Percentiles rank a stretch among this genome's conserved stretches.
Evolutionary conservation across 2,797 vertebrate species (phyloP).

Genomic region (Rhabdophis nuchalis): DNA sequence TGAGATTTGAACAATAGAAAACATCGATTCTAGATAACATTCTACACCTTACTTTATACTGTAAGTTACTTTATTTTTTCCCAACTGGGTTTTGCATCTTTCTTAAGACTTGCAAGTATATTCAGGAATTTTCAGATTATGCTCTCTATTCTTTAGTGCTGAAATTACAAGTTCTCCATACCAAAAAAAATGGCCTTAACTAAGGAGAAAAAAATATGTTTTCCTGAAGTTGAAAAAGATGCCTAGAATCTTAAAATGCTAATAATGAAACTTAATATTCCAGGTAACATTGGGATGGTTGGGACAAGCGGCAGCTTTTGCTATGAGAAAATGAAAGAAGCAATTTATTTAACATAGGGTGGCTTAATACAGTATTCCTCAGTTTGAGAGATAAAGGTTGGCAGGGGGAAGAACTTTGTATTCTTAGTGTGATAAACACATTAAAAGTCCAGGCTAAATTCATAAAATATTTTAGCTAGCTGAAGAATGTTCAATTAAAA

Average conservation of each 20-base stretch:
- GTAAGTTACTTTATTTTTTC: neutral
- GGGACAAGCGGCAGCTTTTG: neutral
- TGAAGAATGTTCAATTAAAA: neutral
- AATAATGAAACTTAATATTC: neutral
- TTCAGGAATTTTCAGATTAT: neutral
- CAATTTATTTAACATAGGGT: neutral
- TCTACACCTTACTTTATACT: neutral
- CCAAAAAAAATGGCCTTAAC: neutral
- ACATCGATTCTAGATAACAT: neutral
- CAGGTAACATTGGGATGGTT: neutral
- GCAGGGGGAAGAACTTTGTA: neutral
- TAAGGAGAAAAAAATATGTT: neutral
- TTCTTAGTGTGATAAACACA: slow-evolving; percentile 2
- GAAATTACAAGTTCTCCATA: neutral
- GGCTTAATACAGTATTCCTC: neutral
- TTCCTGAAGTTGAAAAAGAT: neutral
- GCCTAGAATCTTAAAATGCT: neutral
- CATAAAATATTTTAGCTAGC: neutral
- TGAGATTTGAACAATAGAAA: neutral
- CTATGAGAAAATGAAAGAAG: neutral
- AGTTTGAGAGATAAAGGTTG: neutral
- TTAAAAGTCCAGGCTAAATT: neutral
- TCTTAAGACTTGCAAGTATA: neutral
- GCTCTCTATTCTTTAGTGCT: neutral
- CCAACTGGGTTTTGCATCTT: neutral